A percentile compares a stretch with the other conserved stretches of the same genome.
phyloP scores from a whole-genome alignment of 2,797 vertebrate species.

The Myotis findleyi region DNA sequence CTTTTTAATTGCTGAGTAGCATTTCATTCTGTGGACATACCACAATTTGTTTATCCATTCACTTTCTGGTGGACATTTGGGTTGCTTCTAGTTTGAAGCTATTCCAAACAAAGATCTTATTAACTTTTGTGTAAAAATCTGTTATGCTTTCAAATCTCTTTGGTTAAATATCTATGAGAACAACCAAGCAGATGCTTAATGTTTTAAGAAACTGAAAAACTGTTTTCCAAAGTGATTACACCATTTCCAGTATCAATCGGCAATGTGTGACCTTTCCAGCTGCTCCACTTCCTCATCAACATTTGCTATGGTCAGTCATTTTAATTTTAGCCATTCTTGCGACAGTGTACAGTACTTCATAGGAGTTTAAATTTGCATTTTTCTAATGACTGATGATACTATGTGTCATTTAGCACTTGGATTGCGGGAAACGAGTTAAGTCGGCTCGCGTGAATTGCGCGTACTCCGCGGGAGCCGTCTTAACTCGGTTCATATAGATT shows the following conservation, averaged over 20 bases:
- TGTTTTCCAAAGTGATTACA: not conserved
- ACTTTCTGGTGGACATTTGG: not conserved
- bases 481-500: no score
- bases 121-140: not conserved
- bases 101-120: not conserved
- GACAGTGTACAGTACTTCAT: not conserved
- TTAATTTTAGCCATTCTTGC: not conserved
- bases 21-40: not conserved
- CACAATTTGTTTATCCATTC: not conserved
- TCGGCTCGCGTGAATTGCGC: no score
- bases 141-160: slow-evolving; percentile 11
- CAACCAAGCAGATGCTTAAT: not conserved
- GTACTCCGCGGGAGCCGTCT: no score
- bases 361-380: not conserved
- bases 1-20: not conserved
- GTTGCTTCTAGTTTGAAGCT: not conserved
- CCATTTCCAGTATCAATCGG: not conserved
- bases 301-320: not conserved
- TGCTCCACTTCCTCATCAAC: not conserved
- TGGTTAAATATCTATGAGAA: slow-evolving; percentile 3
- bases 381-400: not conserved
- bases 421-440: no score
- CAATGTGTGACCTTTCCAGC: not conserved
- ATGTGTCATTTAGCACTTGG: slow-evolving; percentile 21
- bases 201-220: not conserved